phyloP scores from a whole-genome alignment of 2,113 vertebrate genomes.

The Psilopogon haemacephalus region DNA sequence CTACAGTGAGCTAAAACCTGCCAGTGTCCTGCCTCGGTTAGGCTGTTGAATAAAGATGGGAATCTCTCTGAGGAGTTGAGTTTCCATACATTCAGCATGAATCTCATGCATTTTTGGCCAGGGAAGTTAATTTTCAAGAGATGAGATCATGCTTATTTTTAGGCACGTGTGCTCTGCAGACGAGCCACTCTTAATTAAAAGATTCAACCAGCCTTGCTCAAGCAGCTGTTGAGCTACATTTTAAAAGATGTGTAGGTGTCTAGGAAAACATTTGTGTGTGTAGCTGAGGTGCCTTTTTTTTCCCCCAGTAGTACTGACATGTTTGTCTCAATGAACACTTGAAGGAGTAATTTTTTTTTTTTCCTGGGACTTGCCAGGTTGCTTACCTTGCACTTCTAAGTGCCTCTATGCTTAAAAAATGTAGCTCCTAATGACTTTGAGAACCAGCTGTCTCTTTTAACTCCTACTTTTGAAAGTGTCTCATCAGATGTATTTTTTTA shows the following conservation, averaged over 20 bases:
- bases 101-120: neutral
- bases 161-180: neutral
- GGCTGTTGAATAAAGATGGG: neutral
- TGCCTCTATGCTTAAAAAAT: neutral
- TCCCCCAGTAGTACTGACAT: neutral
- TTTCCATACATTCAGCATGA: neutral
- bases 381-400: neutral
- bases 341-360: neutral
- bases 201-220: neutral
- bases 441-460: neutral
- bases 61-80: neutral
- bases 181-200: neutral
- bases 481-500: neutral
- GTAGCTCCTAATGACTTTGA: neutral
- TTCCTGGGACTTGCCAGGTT: neutral
- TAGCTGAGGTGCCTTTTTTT: neutral
- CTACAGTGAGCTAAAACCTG: neutral
- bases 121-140: neutral
- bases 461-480: neutral
- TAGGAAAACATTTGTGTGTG: conserved; percentile 12
- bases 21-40: neutral
- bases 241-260: neutral
- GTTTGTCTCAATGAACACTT: neutral
- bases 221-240: neutral
- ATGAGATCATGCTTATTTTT: neutral